These are phyloP conservation scores for Ylistrum balloti DNA, from an alignment of 1,140 invertebrate species.

Conservation along the genomic window DNA sequence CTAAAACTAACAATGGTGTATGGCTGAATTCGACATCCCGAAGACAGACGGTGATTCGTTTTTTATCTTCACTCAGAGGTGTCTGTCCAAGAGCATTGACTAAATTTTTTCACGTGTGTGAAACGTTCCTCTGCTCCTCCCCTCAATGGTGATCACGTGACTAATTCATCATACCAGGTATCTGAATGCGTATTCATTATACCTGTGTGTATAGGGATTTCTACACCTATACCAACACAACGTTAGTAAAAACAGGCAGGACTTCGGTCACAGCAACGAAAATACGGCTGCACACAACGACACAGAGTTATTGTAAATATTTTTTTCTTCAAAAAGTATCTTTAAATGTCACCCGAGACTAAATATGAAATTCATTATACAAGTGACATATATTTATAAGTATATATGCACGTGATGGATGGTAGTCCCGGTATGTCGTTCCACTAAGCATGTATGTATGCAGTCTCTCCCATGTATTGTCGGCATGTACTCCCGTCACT, in stretches of 20 bases:
- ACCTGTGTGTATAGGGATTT: background rate
- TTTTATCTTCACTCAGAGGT: background rate
- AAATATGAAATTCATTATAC: background rate
- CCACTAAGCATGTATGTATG: background rate
- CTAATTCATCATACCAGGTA: slow-evolving; percentile 28
- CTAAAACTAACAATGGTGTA: background rate
- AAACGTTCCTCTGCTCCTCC: slow-evolving; percentile 12
- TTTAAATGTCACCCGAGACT: background rate
- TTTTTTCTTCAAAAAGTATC: background rate
- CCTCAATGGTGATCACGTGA: background rate
- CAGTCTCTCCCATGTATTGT: slow-evolving; percentile 13
- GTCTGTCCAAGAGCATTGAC: slow-evolving; percentile 21
- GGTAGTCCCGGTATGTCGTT: background rate
- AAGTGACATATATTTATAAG: background rate
- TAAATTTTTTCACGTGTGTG: slow-evolving; percentile 35
- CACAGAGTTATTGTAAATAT: background rate
- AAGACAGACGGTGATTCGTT: background rate
- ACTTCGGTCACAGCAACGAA: background rate
- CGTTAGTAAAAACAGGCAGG: background rate
- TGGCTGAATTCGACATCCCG: background rate
- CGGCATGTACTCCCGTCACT: background rate
- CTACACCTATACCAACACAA: background rate
- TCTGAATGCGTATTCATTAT: slow-evolving; percentile 29
- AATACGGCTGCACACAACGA: background rate
- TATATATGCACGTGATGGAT: background rate